Evolutionary conservation across 2,797 vertebrate genomes (phyloP), one percentile per base, ranked within the genome.

Genomic region (Anabacerthia variegaticeps): DNA sequence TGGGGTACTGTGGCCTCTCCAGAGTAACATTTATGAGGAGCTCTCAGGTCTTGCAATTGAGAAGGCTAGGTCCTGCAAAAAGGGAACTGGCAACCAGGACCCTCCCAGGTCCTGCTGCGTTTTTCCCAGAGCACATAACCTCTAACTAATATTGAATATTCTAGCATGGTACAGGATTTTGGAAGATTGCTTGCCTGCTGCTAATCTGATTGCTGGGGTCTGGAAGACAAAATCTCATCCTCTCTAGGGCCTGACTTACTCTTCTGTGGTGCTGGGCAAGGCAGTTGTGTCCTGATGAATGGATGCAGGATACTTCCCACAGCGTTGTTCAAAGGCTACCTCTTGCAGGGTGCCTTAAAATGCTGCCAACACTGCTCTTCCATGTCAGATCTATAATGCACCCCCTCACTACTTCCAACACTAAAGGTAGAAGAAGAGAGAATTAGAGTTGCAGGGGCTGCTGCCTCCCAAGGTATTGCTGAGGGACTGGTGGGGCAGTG

Each of bases 151-250:
- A 21, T 17, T 36, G 51, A 65, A 73, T 85, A 82, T 23, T 7
- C 5, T n/a, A 54, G 18, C 17, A 19, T 71, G 52, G n/a, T 2
- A 2, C 9, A 36, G 59, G 51, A 14, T 74, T 85, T 87, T 2
- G 44, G 77, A 87, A 79, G 13, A 41, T 34, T 67, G 6, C 63
- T 34, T 67, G 7, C 67, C 59, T 56, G 52, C 63, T 67, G 48
- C 48, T 85, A 63, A 37, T 58, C 59, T 79, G 80, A 52, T 78
- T 92, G 66, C 65, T 88, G 43, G 26, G 24, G 8, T 51, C 41
- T 94, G 32, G 55, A 85, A 80, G 72, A 85, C 86, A 89, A 91
- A 91, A 80, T 34, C 46, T 68, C 59, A 32, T 30, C 43, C 43
- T 77, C 51, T 85, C 73, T 63, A 71, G 88, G 23, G 12, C 32